Conservation (phyloP, 2,888 invertebrate species). For the Microplitis manilae region DNA sequence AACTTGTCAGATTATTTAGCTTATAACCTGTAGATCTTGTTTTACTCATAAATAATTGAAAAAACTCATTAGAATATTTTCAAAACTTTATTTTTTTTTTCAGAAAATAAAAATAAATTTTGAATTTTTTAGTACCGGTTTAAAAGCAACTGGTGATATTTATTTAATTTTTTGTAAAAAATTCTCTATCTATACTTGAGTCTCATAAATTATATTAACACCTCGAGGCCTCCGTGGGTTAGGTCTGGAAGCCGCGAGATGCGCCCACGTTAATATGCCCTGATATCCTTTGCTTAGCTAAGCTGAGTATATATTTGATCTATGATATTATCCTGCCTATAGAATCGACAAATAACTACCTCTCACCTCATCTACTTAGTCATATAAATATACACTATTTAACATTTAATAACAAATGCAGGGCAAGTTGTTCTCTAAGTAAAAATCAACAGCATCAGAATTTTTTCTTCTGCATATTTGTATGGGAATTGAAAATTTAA, state of each 20-base stretch:
- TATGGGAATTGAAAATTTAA: no score
- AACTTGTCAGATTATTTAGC: neutral
- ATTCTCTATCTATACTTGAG: slow-evolving; percentile 36
- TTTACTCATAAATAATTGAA: slow-evolving; percentile 26
- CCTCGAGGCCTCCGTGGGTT: slow-evolving; percentile 56
- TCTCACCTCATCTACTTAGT: slow-evolving; percentile 18
- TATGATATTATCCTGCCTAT: slow-evolving; percentile 25
- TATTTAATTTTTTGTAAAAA: neutral
- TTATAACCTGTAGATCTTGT: slow-evolving; percentile 39
- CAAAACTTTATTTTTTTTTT: neutral
- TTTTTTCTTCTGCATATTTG: no score
- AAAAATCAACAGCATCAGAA: no score
- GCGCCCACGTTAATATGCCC: slow-evolving; percentile 52
- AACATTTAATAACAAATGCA: no score
- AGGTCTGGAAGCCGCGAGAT: slow-evolving; percentile 55
- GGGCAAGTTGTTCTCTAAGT: no score
- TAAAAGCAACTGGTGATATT: slow-evolving; percentile 23
- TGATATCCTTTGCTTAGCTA: slow-evolving; percentile 5
- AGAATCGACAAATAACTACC: slow-evolving; percentile 30
- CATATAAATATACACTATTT: neutral
- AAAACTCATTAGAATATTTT: slow-evolving; percentile 5
- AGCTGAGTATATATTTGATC: slow-evolving; percentile 24
- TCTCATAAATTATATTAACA: slow-evolving; percentile 69
- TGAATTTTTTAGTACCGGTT: slow-evolving; percentile 43
- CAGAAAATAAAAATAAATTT: slow-evolving; percentile 9